Evolutionary conservation across 2,113 vertebrate genomes (phyloP).

Genomic region (Epinephelus cyanopodus): DNA sequence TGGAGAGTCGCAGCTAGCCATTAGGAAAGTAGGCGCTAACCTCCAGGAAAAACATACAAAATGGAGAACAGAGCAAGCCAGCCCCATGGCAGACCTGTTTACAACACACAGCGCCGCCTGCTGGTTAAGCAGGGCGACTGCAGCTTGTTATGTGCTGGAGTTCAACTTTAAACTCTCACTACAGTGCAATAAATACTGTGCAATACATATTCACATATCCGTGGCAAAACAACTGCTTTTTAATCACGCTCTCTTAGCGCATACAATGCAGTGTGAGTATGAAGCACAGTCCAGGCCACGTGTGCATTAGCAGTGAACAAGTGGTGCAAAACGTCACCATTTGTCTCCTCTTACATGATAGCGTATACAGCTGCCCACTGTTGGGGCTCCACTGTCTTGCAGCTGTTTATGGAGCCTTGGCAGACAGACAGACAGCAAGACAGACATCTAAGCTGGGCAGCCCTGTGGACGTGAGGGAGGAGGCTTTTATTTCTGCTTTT

Average conservation of each 20-base stretch:
- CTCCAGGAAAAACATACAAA: constrained; percentile 87
- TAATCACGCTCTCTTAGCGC: not conserved
- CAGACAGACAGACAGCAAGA: not conserved
- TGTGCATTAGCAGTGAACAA: not conserved
- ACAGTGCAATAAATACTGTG: too few species aligned
- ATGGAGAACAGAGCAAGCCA: constrained; percentile 82
- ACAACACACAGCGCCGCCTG: constrained; percentile 70
- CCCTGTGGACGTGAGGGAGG: not conserved
- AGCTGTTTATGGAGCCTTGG: constrained; percentile 21
- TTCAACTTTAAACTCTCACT: not conserved
- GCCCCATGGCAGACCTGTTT: constrained; percentile 60
- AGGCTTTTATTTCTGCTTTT: not conserved
- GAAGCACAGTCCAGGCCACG: too few species aligned
- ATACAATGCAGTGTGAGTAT: not conserved
- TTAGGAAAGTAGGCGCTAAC: constrained; percentile 82
- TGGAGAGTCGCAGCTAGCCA: constrained; percentile 58
- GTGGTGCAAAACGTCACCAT: not conserved
- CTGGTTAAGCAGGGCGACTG: constrained; percentile 25
- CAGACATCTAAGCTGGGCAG: not conserved
- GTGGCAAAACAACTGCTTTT: not conserved
- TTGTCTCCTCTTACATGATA: constrained; percentile 5
- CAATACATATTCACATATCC: not conserved
- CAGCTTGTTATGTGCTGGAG: constrained; percentile 26
- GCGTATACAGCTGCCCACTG: constrained; percentile 7
- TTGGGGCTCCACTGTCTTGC: not conserved